Conservation (phyloP, 2,797 vertebrate genomes). For the Falco cherrug region DNA sequence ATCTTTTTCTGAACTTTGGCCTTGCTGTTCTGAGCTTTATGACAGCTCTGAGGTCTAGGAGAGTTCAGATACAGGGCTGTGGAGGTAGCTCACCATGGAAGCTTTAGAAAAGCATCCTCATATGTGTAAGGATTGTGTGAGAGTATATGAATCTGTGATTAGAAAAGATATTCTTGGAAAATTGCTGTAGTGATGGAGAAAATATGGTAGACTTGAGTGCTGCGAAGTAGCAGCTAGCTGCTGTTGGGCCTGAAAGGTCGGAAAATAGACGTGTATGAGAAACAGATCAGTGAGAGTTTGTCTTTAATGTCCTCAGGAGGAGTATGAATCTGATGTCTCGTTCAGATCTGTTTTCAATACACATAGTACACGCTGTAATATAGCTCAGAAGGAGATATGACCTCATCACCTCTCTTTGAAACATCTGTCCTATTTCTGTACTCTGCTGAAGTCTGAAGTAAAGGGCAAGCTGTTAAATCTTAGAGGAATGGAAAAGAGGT, state of each 20-base stretch:
- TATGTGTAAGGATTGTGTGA: fast-evolving
- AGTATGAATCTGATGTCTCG: background rate
- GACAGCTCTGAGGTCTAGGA: background rate
- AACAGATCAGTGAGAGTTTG: background rate
- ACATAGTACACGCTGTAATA: background rate
- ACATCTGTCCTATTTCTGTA: background rate
- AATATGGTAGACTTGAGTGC: background rate
- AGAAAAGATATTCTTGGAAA: background rate
- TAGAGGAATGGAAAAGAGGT: background rate
- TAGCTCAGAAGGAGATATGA: background rate
- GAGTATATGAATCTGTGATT: fast-evolving
- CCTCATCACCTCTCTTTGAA: background rate
- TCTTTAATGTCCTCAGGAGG: background rate
- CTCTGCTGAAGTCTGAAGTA: background rate
- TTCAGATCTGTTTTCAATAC: background rate
- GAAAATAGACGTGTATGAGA: background rate
- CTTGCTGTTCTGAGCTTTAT: background rate
- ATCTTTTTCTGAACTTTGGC: background rate
- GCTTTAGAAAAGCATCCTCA: background rate
- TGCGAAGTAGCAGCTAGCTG: background rate
- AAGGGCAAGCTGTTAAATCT: background rate
- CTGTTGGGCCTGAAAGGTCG: background rate
- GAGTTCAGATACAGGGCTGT: background rate
- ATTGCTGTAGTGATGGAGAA: background rate
- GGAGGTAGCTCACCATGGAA: background rate